These are phyloP conservation scores for Pangasius djambal DNA, from an alignment of 2,797 vertebrate genomes.

Conservation along the genomic window DNA sequence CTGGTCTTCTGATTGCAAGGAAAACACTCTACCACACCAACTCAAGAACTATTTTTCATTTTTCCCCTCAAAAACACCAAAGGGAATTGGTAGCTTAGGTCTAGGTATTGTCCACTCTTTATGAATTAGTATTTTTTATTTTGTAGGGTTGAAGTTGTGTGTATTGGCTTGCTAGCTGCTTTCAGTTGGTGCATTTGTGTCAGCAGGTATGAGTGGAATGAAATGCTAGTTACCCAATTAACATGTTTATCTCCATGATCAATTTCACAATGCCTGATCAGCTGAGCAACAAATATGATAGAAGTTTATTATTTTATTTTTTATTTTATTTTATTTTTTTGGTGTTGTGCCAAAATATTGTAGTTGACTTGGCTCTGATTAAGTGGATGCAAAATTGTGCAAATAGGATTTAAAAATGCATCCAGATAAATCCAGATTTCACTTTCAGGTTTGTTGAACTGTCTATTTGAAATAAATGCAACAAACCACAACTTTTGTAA, in stretches of 20 bases:
- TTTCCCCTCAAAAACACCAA: neutral
- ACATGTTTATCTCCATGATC: neutral
- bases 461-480: neutral
- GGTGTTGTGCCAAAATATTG: neutral
- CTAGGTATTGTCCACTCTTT: neutral
- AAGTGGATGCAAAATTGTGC: neutral
- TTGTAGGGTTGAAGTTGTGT: neutral
- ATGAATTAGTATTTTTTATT: neutral
- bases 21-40: neutral
- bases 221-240: neutral
- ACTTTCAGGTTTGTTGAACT: neutral
- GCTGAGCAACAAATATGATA: neutral
- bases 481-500: neutral
- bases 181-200: neutral
- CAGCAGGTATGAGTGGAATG: neutral
- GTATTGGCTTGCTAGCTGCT: neutral
- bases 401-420: neutral
- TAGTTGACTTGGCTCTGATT: neutral
- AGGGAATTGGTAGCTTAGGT: neutral
- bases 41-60: neutral
- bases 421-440: neutral
- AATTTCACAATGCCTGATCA: neutral
- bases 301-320: neutral
- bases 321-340: neutral
- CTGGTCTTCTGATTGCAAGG: neutral